Base-by-base conservation (phyloP, 2,888 invertebrate species). In the Nephrotoma appendiculata region DNA sequence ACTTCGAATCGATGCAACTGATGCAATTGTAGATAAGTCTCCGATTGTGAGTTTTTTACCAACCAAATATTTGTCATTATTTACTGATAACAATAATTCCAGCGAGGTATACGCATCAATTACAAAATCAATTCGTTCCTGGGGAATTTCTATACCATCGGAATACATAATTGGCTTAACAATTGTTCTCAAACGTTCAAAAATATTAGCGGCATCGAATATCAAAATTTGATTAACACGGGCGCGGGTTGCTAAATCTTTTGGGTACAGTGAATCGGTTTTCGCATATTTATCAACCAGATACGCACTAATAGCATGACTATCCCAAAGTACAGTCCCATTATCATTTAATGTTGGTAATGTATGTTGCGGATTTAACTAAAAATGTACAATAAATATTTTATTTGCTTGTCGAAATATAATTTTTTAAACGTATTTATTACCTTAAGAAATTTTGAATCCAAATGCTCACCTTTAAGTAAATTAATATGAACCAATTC, bases 361-460 rank as follows among this genome's bases (percentile, higher is more conserved):
- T 0, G 91, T 91, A 88, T 94, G 93, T 42, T 94, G 92, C 0
- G 94, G 94, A 89, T 95, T 95, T 85, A 95, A 92, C 94, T 86
- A 42, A 86, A 85, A 84, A 41, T 42, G 31, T 3, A 31, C 31
- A 31, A 31, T 31, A 31, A 31, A 31, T 31, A 31, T 31, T 31
- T 31, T 31, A 31, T 31, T 3, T 31, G 31, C 2, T 31, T 31
- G 3, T 2, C 31, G 31, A 31, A 31, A 31, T 19, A 31, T 31
- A 3, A 31, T 31, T 31, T 31, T 31, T 31, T 31, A 31, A 3
- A 2, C 31, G 31, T 31, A 31, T 31, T 48, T 48, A 48, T 48
- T 42, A 84, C 84, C 84, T 84, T 84, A 7, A 84, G 9, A 2
- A 84, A 42, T 43, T 84, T 43, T 15, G 84, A 42, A 41, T 15